Evolutionary conservation across 2,797 vertebrate genomes (phyloP).

Genomic region (Xenentodon cancila): DNA sequence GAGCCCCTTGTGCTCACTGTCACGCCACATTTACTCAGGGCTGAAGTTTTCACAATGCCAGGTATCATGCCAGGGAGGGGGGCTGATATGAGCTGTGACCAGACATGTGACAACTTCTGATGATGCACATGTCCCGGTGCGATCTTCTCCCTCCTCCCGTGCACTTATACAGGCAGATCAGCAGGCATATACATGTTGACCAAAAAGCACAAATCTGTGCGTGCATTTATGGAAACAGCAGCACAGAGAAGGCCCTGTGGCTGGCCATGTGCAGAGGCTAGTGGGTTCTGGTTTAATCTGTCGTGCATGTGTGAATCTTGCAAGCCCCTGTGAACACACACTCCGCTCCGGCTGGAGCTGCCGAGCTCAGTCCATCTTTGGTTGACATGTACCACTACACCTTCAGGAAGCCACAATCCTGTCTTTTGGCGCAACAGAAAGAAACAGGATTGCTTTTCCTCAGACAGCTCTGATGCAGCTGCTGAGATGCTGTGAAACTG

Average conservation of each 20-base stretch:
- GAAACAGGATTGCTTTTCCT: background rate
- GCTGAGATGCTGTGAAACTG: background rate
- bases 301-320: conserved; percentile 60
- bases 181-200: conserved; percentile 4
- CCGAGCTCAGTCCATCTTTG: conserved; percentile 25
- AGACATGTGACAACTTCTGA: conserved; percentile 52
- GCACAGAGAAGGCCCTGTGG: conserved; percentile 7
- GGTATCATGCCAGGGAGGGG: conserved; percentile 45
- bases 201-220: conserved; percentile 15
- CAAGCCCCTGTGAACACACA: conserved; percentile 59
- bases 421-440: background rate
- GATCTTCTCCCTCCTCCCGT: conserved; percentile 29
- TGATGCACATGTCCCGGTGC: conserved; percentile 15
- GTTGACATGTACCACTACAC: conserved; percentile 1
- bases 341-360: conserved; percentile 24
- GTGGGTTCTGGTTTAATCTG: conserved; percentile 51
- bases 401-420: background rate
- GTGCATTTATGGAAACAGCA: conserved; percentile 9
- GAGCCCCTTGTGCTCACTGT: conserved; percentile 54
- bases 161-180: conserved; percentile 8
- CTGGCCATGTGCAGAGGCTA: conserved; percentile 13
- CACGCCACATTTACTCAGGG: conserved; percentile 59
- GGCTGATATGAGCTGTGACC: conserved; percentile 47
- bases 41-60: conserved; percentile 63
- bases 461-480: background rate